These are phyloP conservation scores for Engystomops pustulosus DNA, from an alignment of 2,113 vertebrate species.

Conservation along the genomic window DNA sequence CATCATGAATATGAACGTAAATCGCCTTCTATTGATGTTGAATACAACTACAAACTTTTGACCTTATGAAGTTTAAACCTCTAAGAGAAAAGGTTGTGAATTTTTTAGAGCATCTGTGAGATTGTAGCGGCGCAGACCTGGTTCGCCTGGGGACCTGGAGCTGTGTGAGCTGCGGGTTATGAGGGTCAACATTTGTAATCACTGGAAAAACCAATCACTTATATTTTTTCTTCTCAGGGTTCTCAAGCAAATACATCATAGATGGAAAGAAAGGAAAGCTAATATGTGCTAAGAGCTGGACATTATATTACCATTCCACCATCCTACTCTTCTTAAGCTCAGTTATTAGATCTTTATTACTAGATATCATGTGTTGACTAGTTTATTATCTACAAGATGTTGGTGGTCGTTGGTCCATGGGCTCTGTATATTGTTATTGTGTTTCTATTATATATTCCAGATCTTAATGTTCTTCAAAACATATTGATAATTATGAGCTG, in stretches of 20 bases:
- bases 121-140: neutral
- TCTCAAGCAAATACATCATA: constrained; percentile 14
- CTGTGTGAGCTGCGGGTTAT: constrained; percentile 21
- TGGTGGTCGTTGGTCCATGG: too few relatives aligned
- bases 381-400: neutral
- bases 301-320: neutral
- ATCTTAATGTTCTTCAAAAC: neutral
- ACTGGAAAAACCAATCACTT: constrained; percentile 28
- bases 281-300: neutral
- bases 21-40: constrained; percentile 35
- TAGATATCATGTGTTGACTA: neutral
- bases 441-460: neutral
- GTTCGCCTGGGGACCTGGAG: constrained; percentile 26
- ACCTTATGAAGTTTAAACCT: constrained; percentile 31
- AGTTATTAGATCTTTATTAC: neutral
- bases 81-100: constrained; percentile 35
- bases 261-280: constrained; percentile 4
- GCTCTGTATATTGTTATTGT: too few relatives aligned
- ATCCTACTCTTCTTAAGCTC: neutral
- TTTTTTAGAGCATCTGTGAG: neutral
- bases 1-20: constrained; percentile 46
- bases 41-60: constrained; percentile 35
- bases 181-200: constrained; percentile 50
- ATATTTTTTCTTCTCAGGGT: constrained; percentile 7
- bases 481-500: neutral